Base-by-base conservation (phyloP, 2,888 invertebrate species). In the Conops quadrifasciatus region DNA sequence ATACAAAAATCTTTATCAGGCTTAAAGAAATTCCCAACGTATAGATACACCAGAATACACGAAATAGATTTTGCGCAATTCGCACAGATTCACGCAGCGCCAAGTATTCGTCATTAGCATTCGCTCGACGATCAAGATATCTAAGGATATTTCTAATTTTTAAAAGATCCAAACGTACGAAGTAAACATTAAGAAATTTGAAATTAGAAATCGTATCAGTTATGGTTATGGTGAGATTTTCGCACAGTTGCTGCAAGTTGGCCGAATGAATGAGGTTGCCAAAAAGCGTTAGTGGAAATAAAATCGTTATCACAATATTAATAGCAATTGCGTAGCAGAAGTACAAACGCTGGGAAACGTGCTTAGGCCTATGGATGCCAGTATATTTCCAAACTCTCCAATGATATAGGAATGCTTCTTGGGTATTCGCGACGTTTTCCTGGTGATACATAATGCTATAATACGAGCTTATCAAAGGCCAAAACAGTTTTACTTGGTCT, bases 311-410 rank as follows among this genome's bases (percentile, higher is more conserved):
- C 30, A 79, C 30, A 11, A 71, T 5, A 71, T 84, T 84, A 13
- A 85, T 70, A 0, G 74, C 0, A 1, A 82, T 21, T 0, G 80
- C 73, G 62, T 80, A 81, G 2, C 71, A 0, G 3, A 70, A 63
- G 66, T 80, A 83, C 2, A 71, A 11, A 43, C 62, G 56, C 30
- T 66, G 66, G 2, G 73, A 21, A 0, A 71, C 43, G 7, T 71
- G 36, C 16, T 71, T 45, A 0, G 80, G 78, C 0, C 73, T 77
- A 28, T 81, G 74, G 7, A 84, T 70, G 0, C 84, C 84, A 67
- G 79, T 81, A 7, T 80, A 69, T 71, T 78, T 68, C 85, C 85
- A 84, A 1, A 82, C 80, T 7, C 73, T 72, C 83, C 83, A 85
- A 53, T 84, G 83, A 70, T 83, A 81, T 1, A 73, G 72, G n/a